Percentiles rank a stretch among this genome's conserved stretches.
phyloP scores from a whole-genome alignment of 2,888 invertebrate genomes.

The Habroteleia sp. region DNA sequence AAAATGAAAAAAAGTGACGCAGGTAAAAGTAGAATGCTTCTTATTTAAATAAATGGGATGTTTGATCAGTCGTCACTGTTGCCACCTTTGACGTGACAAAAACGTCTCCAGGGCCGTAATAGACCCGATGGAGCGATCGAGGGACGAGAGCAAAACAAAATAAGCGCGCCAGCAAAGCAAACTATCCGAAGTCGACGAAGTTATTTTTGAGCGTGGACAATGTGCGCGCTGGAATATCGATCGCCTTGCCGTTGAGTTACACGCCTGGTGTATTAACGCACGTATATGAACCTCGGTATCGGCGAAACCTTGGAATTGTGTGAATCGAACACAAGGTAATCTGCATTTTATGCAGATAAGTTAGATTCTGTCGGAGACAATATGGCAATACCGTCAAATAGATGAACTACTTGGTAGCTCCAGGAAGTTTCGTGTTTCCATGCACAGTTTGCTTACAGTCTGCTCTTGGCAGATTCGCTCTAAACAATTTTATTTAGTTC shows the following conservation, averaged over 20 bases:
- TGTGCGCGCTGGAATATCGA: constrained; percentile 57
- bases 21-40: no score
- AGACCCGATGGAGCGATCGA: constrained; percentile 36
- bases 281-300: constrained; percentile 52
- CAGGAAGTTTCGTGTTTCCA: constrained; percentile 26
- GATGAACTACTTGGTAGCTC: constrained; percentile 25
- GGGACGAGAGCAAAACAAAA: constrained; percentile 69
- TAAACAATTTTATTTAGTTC: no score
- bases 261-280: constrained; percentile 50
- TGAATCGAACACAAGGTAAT: constrained; percentile 75
- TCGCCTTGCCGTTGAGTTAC: constrained; percentile 48
- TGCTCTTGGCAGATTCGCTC: neutral
- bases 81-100: constrained; percentile 16
- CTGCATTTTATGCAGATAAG: constrained; percentile 74
- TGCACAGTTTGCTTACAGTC: constrained; percentile 1
- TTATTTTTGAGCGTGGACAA: constrained; percentile 58
- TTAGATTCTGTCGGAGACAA: constrained; percentile 54
- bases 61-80: neutral
- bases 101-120: constrained; percentile 23
- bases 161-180: constrained; percentile 61
- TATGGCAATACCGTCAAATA: constrained; percentile 53
- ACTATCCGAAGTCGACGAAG: constrained; percentile 42
- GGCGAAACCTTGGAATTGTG: constrained; percentile 71
- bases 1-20: no score
- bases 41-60: neutral